phyloP scores from a whole-genome alignment of 2,797 vertebrate genomes.

The Psittacula echo region DNA sequence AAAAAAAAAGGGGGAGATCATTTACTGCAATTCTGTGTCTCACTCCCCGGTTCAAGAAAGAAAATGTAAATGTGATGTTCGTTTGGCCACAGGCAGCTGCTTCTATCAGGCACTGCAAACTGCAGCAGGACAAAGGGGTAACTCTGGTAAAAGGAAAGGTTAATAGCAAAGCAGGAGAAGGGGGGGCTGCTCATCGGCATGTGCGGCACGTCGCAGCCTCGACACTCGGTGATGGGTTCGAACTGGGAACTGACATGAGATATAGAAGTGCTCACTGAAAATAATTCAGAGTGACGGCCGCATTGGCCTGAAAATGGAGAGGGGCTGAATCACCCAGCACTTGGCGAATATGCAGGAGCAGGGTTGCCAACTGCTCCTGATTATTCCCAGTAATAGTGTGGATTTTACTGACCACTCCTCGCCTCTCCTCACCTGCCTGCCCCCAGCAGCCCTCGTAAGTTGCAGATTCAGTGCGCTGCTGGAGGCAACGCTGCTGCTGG shows the following conservation, averaged over 20 bases:
- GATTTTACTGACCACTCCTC: slow-evolving; percentile 53
- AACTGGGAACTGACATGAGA: slow-evolving; percentile 91
- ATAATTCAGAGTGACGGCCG: slow-evolving; percentile 96
- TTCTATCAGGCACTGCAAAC: slow-evolving; percentile 65
- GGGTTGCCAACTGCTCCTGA: slow-evolving; percentile 49
- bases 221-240: slow-evolving; percentile 91
- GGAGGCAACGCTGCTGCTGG: background rate
- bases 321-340: slow-evolving; percentile 62
- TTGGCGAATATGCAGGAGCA: slow-evolving; percentile 53
- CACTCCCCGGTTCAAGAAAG: slow-evolving; percentile 51
- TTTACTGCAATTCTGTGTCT: slow-evolving; percentile 38
- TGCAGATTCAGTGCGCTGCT: rapidly evolving
- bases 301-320: slow-evolving; percentile 73
- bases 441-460: background rate
- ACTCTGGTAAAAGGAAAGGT: slow-evolving; percentile 85
- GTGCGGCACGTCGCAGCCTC: slow-evolving; percentile 84
- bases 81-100: slow-evolving; percentile 70
- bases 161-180: slow-evolving; percentile 90
- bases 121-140: slow-evolving; percentile 78
- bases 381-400: slow-evolving; percentile 26
- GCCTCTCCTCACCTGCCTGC: background rate
- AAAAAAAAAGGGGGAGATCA: slow-evolving; percentile 3
- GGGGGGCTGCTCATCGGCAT: slow-evolving; percentile 86
- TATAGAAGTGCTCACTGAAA: slow-evolving; percentile 95
- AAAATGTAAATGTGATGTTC: slow-evolving; percentile 67